Percentiles rank a stretch among this genome's conserved stretches.
phyloP scores from a whole-genome alignment of 2,113 vertebrate species.

The Azemiops feae region DNA sequence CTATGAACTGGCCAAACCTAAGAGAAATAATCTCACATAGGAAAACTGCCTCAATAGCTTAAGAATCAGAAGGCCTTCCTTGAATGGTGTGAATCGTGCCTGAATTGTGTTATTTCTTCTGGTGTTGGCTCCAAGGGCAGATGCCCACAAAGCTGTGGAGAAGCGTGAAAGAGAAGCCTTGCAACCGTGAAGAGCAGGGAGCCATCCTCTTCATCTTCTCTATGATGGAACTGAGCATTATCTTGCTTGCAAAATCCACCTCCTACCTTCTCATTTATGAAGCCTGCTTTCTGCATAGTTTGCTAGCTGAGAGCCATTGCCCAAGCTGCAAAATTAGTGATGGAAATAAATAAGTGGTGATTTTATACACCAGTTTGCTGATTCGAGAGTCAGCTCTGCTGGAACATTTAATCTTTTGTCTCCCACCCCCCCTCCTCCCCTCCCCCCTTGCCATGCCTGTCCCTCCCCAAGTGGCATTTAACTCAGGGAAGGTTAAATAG shows the following conservation, averaged over 20 bases:
- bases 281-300: fast-evolving
- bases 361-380: background rate
- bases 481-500: conserved; percentile 20
- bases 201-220: background rate
- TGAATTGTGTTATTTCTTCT: background rate
- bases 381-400: background rate
- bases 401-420: background rate
- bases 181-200: background rate
- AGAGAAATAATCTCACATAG: background rate
- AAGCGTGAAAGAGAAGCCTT: background rate
- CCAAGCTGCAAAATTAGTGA: conserved; percentile 37
- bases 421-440: fast-evolving
- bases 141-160: background rate
- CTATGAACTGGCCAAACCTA: conserved; percentile 6
- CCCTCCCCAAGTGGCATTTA: background rate
- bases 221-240: background rate
- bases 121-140: background rate
- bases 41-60: background rate
- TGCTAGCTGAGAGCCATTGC: background rate
- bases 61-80: background rate
- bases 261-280: background rate
- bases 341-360: conserved; percentile 37
- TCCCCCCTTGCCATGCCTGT: background rate
- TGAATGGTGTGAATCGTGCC: background rate
- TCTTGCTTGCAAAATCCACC: background rate